phyloP scores from a whole-genome alignment of 2,113 vertebrate species.

The Myotis davidii region DNA sequence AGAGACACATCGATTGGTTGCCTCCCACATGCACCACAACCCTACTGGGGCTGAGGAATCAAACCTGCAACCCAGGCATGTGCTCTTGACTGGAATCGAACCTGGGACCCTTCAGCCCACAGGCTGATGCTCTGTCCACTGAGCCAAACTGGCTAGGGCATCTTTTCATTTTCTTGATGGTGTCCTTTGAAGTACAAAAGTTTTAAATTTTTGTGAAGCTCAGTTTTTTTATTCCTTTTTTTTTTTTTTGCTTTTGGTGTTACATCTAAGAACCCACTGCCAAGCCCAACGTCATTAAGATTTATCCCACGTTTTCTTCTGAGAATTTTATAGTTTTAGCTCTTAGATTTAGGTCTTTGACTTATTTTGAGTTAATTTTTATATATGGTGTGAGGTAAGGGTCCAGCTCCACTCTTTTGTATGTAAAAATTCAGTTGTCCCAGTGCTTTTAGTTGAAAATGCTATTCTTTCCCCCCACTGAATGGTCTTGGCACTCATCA shows the following conservation, averaged over 20 bases:
- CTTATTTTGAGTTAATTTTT: not conserved
- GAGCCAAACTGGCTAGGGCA: not conserved
- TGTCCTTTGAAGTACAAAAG: not conserved
- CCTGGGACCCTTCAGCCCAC: too few species aligned
- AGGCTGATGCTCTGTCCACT: not conserved
- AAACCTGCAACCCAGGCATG: too few species aligned
- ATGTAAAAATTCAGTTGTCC: not conserved
- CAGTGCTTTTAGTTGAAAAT: not conserved
- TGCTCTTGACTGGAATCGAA: too few species aligned
- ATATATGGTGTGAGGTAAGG: not conserved
- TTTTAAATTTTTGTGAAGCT: not conserved
- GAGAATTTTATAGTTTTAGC: not conserved
- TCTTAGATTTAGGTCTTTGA: not conserved
- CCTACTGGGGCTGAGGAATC: too few species aligned
- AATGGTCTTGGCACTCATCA: not conserved
- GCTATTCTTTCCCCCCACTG: not conserved
- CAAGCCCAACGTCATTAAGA: not conserved
- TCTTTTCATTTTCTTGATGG: not conserved
- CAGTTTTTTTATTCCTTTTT: not conserved
- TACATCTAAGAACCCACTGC: not conserved
- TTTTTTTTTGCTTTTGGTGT: not conserved
- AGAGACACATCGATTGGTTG: too few species aligned
- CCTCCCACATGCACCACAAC: too few species aligned
- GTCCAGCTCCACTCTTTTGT: not conserved
- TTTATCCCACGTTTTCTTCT: not conserved